phyloP scores from a whole-genome alignment of 64 coral and sea anemone genomes.

The Acropora tenuis region DNA sequence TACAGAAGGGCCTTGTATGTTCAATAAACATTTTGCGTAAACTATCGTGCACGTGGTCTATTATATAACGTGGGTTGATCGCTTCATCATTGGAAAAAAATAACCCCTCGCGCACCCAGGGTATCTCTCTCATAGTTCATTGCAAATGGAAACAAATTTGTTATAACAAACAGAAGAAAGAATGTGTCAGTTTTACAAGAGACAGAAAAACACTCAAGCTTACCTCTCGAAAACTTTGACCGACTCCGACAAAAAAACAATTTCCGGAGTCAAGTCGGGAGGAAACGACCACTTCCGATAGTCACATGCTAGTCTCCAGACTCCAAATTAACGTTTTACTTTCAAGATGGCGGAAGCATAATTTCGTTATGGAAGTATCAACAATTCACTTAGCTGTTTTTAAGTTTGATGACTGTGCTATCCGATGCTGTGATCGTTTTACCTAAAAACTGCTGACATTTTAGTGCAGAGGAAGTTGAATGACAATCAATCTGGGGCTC shows the following conservation, averaged over 20 bases:
- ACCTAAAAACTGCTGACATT: neutral
- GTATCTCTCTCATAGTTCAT: too few relatives aligned
- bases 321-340: neutral
- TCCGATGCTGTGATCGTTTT: slow-evolving; percentile 52
- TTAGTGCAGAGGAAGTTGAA: slow-evolving; percentile 44
- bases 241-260: neutral
- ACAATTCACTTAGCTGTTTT: neutral
- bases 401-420: slow-evolving; percentile 41
- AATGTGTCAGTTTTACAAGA: too few relatives aligned
- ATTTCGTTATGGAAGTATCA: slow-evolving; percentile 21
- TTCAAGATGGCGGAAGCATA: slow-evolving; percentile 39
- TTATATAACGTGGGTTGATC: too few relatives aligned
- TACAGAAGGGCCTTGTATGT: too few relatives aligned
- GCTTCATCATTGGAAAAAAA: too few relatives aligned
- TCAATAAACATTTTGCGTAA: too few relatives aligned
- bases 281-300: neutral
- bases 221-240: neutral
- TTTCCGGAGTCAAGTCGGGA: neutral
- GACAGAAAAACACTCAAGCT: too few relatives aligned
- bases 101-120: too few relatives aligned
- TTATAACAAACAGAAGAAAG: too few relatives aligned
- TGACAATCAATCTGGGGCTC: slow-evolving; percentile 97
- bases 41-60: too few relatives aligned
- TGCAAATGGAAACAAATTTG: too few relatives aligned
- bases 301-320: neutral